These are phyloP conservation scores for Sisyra terminalis DNA, from an alignment of 2,888 invertebrate genomes.

Conservation along the genomic window DNA sequence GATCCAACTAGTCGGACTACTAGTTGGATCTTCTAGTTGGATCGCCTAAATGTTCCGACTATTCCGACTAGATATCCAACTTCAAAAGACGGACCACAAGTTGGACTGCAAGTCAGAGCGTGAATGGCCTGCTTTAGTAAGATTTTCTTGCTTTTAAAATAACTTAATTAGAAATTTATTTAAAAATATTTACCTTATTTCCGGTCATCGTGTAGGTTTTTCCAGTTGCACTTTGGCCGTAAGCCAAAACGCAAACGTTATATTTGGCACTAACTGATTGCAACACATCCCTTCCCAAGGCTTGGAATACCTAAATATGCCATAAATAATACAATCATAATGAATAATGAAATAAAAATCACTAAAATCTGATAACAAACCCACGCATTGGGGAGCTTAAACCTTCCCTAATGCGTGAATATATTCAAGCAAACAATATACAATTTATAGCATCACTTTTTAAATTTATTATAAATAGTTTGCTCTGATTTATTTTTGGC, in stretches of 20 bases:
- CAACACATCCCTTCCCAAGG: constrained; percentile 46
- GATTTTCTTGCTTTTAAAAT: neutral
- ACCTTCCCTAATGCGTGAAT: too few species aligned
- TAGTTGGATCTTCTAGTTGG: too few species aligned
- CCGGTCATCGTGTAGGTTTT: constrained; percentile 71
- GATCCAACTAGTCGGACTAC: too few species aligned
- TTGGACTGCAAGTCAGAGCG: too few species aligned
- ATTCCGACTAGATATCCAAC: too few species aligned
- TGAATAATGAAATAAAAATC: too few species aligned
- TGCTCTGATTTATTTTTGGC: neutral
- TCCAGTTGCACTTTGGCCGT: constrained; percentile 61
- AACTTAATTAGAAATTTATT: neutral
- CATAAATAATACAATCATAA: neutral
- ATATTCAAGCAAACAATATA: too few species aligned
- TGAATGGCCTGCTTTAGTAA: too few species aligned
- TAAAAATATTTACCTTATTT: constrained; percentile 17
- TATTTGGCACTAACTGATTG: constrained; percentile 41
- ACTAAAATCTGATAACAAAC: too few species aligned
- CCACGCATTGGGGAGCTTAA: too few species aligned
- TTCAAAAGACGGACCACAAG: constrained; percentile 26
- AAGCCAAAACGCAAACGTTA: constrained; percentile 54
- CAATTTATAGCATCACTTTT: too few species aligned
- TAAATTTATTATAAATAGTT: neutral
- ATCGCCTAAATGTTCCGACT: too few species aligned
- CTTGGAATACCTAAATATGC: constrained; percentile 36